Evolutionary conservation across 2,797 vertebrate species (phyloP).

Genomic region (Rhinatrema bivittatum): DNA sequence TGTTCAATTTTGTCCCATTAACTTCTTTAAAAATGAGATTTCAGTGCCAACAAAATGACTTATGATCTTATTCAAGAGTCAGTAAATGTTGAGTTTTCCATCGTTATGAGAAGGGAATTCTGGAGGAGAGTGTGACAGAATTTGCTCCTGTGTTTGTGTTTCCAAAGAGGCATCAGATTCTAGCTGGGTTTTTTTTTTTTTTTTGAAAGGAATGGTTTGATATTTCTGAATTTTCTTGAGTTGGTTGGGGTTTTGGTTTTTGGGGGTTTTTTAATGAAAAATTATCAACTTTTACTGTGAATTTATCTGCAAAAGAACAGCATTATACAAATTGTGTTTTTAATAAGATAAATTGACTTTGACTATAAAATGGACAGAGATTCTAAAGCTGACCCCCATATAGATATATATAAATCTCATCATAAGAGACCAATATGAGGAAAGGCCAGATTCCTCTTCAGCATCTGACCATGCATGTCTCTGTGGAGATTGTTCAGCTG

Average conservation of each 20-base stretch:
- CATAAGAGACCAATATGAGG: not conserved
- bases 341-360: not conserved
- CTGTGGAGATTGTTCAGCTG: not conserved
- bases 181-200: fast-evolving
- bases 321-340: not conserved
- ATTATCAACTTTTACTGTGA: not conserved
- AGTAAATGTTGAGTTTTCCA: too few species aligned
- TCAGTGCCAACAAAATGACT: too few species aligned
- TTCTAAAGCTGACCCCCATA: too few species aligned
- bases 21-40: too few species aligned
- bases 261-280: not conserved
- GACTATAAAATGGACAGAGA: too few species aligned
- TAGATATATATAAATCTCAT: not conserved
- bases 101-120: too few species aligned
- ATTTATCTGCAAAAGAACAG: not conserved
- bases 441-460: not conserved
- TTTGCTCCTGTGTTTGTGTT: too few species aligned
- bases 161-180: not conserved
- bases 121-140: too few species aligned
- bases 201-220: not conserved
- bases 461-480: not conserved
- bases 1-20: too few species aligned
- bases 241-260: too few species aligned
- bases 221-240: not conserved
- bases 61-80: too few species aligned